Evolutionary conservation across 2,888 invertebrate genomes (phyloP), one percentile per base, ranked within the genome.

Genomic region (Lydus trimaculatus): DNA sequence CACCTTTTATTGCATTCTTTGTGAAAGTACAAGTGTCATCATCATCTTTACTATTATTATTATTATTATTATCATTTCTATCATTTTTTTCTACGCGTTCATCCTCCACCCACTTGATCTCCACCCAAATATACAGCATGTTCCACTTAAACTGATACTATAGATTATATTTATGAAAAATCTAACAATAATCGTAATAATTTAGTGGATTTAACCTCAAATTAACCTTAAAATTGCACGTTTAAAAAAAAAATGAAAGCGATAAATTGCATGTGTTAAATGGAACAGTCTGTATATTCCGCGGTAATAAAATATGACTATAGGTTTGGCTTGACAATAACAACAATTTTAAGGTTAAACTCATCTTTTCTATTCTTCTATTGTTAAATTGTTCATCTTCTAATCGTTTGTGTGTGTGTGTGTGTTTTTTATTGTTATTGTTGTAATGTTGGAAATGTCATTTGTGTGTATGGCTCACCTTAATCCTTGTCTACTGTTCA

Each of bases 1-100:
- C 48, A 48, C 48, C 48, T 48, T 48, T 48, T 48, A 48, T 48
- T 48, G 23, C 48, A 48, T 48, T 48, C 20, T 48, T 48, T 11
- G 48, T 48, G 48, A 48, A 48, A 48, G 48, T 48, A 48, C 48
- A 48, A 48, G 48, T 48, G 48, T 48, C 48, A 48, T 48, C 48
- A 48, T 48, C 20, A 7, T 48, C 11, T 9, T 20, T 9, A 20
- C 9, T 11, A 11, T 20, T 9, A 23, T 48, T 20, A 20, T 48
- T 9, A 48, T 48, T 20, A 48, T 43, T 17, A 43, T 48, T 3
- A 48, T 48, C 20, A 48, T 48, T 15, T 3, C 1, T 8, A 2
- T 48, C 11, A 20, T 48, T 17, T 48, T n/a, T 20, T 20, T 20
- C n/a, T 48, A 20, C 20, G 11, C 20, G 48, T 48, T 48, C 48